Base-by-base conservation (phyloP, 2,113 vertebrate genomes). In the Quiscalus mexicanus region DNA sequence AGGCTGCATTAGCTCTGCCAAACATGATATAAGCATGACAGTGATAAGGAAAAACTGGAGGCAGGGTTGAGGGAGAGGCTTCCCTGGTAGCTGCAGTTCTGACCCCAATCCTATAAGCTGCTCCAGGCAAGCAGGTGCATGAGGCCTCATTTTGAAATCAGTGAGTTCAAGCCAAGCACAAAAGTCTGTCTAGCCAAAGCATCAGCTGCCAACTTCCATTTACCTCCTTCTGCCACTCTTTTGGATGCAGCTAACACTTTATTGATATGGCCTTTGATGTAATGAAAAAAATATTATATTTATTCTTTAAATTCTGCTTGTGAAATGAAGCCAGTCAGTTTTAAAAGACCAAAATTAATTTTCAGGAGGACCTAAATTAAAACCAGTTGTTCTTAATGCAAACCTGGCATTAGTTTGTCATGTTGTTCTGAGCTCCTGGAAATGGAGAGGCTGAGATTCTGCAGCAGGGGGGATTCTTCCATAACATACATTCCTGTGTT, bases 31-130 rank as follows among this genome's bases (percentile, higher is more conserved):
- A 93, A 93, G 41, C 47, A 52, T 70, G 90, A 90, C 0, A 16
- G 84, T 53, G 33, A 37, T 63, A 95, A 93, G 84, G 76, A 92
- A 95, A 95, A 87, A 90, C 30, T 78, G 76, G 30, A 86, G 60
- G 89, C 90, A 93, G 60, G 6, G 71, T 35, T 92, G 76, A 78
- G 56, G 28, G 64, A 89, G 60, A 89, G 87, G 52, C 67, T 84
- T 89, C 53, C 64, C 88, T 84, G 24, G 50, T 91, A 80, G 82
- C 85, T 80, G 78, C 71, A 80, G 67, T 82, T 93, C 70, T 95
- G 90, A 94, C 90, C 95, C 88, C 55, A 96, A 93, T 94, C 87
- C 87, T 52, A 33, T 94, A 94, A 96, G 82, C 85, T 94, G 85
- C 85, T 96, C 59, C 87, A 67, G 52, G 85, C 63, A 74, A 88